Conservation (phyloP, 2,888 invertebrate genomes). For the Drosophila nigritarsus region DNA sequence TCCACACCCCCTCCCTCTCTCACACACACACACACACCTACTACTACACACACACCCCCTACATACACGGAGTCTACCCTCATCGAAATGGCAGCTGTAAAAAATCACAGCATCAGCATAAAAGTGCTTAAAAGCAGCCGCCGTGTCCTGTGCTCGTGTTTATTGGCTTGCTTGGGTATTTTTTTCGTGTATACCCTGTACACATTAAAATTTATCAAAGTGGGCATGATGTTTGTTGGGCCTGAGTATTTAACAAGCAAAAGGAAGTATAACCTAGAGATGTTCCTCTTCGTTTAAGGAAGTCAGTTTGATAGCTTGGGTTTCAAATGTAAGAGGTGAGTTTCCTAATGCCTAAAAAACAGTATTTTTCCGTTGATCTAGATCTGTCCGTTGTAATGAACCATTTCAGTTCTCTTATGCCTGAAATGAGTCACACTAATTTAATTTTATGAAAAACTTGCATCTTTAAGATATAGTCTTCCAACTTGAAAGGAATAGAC, state of each 20-base stretch:
- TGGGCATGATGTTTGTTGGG: not conserved
- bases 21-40: not conserved
- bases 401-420: not conserved
- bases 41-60: not conserved
- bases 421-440: not conserved
- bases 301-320: not conserved
- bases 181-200: constrained; percentile 19
- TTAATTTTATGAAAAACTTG: not conserved
- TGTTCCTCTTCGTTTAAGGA: not conserved
- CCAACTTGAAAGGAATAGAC: too few relatives aligned
- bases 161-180: constrained; percentile 11
- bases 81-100: constrained; percentile 78
- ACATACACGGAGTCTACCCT: constrained; percentile 5
- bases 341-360: too few relatives aligned
- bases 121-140: constrained; percentile 78
- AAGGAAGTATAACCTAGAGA: not conserved
- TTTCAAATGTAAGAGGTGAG: not conserved
- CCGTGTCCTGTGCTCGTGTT: constrained; percentile 52
- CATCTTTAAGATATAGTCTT: not conserved
- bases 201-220: not conserved
- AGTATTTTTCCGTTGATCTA: too few relatives aligned
- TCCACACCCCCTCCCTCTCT: not conserved
- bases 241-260: not conserved
- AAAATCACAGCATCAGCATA: constrained; percentile 81
- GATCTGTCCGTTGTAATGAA: not conserved